phyloP scores from a whole-genome alignment of 2,888 invertebrate species.

The Pegoplata infirma region DNA sequence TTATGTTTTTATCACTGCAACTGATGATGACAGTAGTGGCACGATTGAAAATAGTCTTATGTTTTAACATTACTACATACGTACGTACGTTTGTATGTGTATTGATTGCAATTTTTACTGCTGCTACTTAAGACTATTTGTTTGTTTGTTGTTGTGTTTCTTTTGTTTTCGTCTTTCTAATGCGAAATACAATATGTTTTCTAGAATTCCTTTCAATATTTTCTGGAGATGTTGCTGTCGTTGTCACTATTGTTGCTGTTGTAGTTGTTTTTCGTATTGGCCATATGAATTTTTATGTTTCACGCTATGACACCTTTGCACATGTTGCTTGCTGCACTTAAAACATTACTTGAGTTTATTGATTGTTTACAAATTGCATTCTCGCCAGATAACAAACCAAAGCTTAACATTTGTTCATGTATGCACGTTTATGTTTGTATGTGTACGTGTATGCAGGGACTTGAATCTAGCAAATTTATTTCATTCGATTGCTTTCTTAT shows the following conservation, averaged over 20 bases:
- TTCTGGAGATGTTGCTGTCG: conserved; percentile 19
- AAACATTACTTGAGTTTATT: conserved; percentile 45
- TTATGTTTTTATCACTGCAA: conserved; percentile 27
- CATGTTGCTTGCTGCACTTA: conserved; percentile 51
- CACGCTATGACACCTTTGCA: conserved; percentile 55
- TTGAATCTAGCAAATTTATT: conserved; percentile 11
- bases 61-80: background rate
- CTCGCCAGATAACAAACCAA: conserved; percentile 2
- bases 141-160: background rate
- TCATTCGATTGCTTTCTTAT: conserved; percentile 47
- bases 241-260: background rate
- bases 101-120: background rate
- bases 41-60: background rate
- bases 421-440: no score
- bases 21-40: conserved; percentile 16
- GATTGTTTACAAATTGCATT: conserved; percentile 57
- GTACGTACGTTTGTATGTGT: no score
- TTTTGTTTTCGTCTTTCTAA: conserved; percentile 8
- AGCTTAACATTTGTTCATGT: conserved; percentile 14
- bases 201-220: conserved; percentile 9
- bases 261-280: conserved; percentile 6
- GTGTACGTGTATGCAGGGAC: background rate
- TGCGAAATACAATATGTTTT: conserved; percentile 28
- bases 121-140: background rate
- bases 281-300: conserved; percentile 56